phyloP scores from a whole-genome alignment of 1,140 invertebrate genomes.

The Grapholita molesta region DNA sequence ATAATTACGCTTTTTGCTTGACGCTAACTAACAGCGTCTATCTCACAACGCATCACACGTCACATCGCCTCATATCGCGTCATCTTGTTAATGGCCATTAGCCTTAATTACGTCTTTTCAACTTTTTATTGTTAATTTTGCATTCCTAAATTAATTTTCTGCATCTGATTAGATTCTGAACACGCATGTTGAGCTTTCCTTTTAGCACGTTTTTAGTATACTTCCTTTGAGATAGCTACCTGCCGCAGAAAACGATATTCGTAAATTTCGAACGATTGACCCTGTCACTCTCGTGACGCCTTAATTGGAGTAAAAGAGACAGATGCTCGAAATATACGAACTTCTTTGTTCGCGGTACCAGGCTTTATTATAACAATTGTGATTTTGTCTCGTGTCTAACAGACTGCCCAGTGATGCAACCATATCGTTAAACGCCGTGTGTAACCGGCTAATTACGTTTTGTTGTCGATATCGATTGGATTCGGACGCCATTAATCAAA shows the following conservation, averaged over 20 bases:
- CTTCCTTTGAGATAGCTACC: too few species aligned
- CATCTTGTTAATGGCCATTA: not conserved
- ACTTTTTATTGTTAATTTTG: not conserved
- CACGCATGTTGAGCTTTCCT: not conserved
- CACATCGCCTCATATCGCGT: not conserved
- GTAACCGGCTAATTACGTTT: constrained; percentile 6
- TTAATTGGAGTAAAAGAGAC: not conserved
- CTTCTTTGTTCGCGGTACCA: too few species aligned
- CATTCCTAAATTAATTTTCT: not conserved
- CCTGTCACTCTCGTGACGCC: too few species aligned
- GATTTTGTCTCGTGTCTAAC: not conserved
- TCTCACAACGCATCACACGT: not conserved
- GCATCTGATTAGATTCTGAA: not conserved
- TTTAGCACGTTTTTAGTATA: not conserved
- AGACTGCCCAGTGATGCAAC: not conserved
- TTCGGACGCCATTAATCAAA: constrained; percentile 50
- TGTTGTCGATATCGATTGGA: constrained; percentile 16
- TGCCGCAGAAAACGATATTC: too few species aligned
- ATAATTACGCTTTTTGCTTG: not conserved
- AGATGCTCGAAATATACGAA: too few species aligned
- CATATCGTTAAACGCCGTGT: not conserved
- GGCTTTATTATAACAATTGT: not conserved
- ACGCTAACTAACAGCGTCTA: not conserved
- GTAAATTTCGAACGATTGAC: too few species aligned
- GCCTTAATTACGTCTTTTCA: not conserved